phyloP scores from a whole-genome alignment of 2,888 invertebrate genomes.

The Himalopsyche kuldschensis region DNA sequence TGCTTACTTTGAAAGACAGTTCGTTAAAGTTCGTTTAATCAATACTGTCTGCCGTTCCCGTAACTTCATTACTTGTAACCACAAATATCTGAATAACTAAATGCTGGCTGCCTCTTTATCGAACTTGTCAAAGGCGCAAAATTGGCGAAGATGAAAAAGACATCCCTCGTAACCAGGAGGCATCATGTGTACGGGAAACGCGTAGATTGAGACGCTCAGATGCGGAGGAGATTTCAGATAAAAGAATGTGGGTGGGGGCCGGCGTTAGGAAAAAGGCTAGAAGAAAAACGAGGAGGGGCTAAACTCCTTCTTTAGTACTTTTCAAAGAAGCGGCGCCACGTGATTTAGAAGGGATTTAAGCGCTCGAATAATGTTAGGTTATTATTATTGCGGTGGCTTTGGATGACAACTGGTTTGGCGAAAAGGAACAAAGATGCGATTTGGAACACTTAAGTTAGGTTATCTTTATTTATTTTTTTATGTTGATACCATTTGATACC shows the following conservation, averaged over 20 bases:
- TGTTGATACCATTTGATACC: neutral
- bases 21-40: no score
- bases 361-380: neutral
- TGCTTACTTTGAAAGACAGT: no score
- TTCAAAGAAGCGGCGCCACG: neutral
- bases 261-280: neutral
- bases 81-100: neutral
- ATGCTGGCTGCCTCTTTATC: neutral
- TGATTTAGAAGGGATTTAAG: neutral
- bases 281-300: neutral
- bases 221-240: slow-evolving; percentile 11
- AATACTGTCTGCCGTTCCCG: no score
- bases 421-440: neutral
- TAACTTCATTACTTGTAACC: neutral
- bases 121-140: neutral
- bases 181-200: neutral
- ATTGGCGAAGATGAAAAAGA: neutral
- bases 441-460: neutral
- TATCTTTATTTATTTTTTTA: neutral
- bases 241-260: slow-evolving; percentile 7
- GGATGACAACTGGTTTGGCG: neutral
- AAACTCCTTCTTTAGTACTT: neutral
- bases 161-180: neutral
- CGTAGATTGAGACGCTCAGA: slow-evolving; percentile 9
- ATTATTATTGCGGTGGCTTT: neutral